A percentile compares a stretch with the other conserved stretches of the same genome.
These are phyloP conservation scores for Tribolium freemani DNA, from an alignment of 2,888 invertebrate genomes.

Conservation along the genomic window DNA sequence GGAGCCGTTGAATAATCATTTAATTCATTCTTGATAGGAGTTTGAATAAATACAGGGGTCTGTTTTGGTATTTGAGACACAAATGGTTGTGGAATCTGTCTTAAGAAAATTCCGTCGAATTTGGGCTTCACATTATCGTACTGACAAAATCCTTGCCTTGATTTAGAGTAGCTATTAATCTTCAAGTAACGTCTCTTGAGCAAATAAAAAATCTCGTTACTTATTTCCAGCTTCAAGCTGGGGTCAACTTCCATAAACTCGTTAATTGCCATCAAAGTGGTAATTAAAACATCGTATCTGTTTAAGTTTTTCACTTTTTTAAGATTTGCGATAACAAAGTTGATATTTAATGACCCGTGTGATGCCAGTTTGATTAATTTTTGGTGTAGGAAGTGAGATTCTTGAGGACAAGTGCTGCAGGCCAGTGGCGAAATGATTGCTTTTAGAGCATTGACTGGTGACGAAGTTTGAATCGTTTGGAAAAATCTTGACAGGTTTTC, in stretches of 20 bases:
- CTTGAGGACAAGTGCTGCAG: not conserved
- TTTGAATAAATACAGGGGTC: too few species aligned
- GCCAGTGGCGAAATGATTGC: not conserved
- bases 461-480: not conserved
- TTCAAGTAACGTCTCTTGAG: conserved; percentile 4
- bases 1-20: not conserved
- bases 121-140: not conserved
- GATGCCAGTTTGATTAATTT: not conserved
- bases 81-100: not conserved
- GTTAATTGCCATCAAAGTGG: conserved; percentile 16
- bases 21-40: too few species aligned
- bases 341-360: not conserved
- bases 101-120: not conserved
- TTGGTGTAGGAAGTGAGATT: not conserved
- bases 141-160: not conserved
- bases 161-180: not conserved
- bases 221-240: not conserved
- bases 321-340: not conserved
- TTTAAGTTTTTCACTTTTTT: not conserved
- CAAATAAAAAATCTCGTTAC: conserved; percentile 7
- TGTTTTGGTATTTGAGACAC: too few species aligned
- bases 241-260: not conserved
- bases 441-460: not conserved
- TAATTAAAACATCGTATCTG: conserved; percentile 10
- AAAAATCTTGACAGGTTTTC: conserved; percentile 5